phyloP scores from a whole-genome alignment of 2,888 invertebrate genomes.

The Oscheius sp. region DNA sequence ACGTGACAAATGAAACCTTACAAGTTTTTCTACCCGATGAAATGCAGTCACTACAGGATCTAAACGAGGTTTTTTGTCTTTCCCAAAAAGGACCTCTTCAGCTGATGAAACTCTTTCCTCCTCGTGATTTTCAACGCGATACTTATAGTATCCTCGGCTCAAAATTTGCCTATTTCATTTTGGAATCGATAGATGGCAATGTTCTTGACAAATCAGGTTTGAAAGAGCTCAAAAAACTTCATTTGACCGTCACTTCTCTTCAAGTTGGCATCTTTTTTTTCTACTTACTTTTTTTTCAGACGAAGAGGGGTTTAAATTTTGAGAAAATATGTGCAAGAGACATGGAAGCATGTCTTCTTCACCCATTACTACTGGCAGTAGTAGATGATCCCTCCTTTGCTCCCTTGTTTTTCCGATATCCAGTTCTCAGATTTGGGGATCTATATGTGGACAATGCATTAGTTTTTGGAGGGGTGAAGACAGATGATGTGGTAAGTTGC shows the following conservation, averaged over 20 bases:
- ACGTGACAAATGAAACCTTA: constrained; percentile 53
- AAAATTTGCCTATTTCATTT: constrained; percentile 64
- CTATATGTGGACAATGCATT: constrained; percentile 65
- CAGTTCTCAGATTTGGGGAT: constrained; percentile 58
- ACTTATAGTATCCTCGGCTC: constrained; percentile 66
- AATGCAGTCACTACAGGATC: constrained; percentile 58
- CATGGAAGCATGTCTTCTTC: constrained; percentile 15
- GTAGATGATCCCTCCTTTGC: constrained; percentile 21
- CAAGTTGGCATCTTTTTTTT: constrained; percentile 29
- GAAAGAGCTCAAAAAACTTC: constrained; percentile 45
- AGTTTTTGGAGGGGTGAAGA: constrained; percentile 63
- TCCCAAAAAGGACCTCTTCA: constrained; percentile 6
- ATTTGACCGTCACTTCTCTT: constrained; percentile 45
- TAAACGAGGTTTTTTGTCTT: constrained; percentile 44
- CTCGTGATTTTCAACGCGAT: constrained; percentile 64
- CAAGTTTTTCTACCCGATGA: constrained; percentile 69
- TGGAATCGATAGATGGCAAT: constrained; percentile 56
- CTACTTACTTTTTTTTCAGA: background rate
- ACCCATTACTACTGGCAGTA: constrained; percentile 20
- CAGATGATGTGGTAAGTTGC: constrained; percentile 18
- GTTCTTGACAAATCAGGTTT: constrained; percentile 46
- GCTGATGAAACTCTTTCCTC: constrained; percentile 62
- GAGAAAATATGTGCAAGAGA: constrained; percentile 13
- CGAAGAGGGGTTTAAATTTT: background rate
- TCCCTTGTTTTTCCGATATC: constrained; percentile 56